Conservation (phyloP, 2,797 vertebrate genomes). For the Amphiprion clarkii region DNA sequence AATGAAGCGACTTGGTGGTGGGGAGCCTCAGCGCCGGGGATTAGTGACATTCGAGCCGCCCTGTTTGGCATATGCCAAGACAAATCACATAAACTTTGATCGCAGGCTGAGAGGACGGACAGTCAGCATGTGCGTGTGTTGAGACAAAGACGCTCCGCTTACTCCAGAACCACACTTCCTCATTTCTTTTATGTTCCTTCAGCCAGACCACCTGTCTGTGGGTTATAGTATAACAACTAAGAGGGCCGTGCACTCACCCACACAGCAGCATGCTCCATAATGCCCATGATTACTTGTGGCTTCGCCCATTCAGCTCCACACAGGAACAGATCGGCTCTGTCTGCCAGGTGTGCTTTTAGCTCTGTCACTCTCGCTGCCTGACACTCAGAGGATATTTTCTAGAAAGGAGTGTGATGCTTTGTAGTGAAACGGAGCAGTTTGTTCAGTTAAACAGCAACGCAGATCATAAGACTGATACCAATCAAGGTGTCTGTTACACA, state of each 20-base stretch:
- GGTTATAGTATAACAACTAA: slow-evolving; percentile 66
- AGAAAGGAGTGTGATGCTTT: slow-evolving; percentile 36
- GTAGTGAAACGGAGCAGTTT: slow-evolving; percentile 35
- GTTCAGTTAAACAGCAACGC: slow-evolving; percentile 20
- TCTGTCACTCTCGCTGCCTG: slow-evolving; percentile 39
- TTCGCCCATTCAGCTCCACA: slow-evolving; percentile 74
- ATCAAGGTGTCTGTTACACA: slow-evolving; percentile 11
- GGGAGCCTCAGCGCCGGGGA: slow-evolving; percentile 52
- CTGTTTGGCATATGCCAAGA: slow-evolving; percentile 68
- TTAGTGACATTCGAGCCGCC: slow-evolving; percentile 66
- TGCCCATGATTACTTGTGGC: slow-evolving; percentile 80
- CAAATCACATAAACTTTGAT: slow-evolving; percentile 71
- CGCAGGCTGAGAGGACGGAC: slow-evolving; percentile 35
- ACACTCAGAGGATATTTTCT: slow-evolving; percentile 27
- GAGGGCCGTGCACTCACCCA: slow-evolving; percentile 65
- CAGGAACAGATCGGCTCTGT: slow-evolving; percentile 45
- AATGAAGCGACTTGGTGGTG: slow-evolving; percentile 58
- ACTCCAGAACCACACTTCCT: slow-evolving; percentile 73
- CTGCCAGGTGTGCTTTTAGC: slow-evolving; percentile 72
- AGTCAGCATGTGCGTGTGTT: slow-evolving; percentile 29
- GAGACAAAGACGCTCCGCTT: slow-evolving; percentile 63
- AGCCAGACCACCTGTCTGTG: slow-evolving; percentile 83
- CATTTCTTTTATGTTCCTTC: slow-evolving; percentile 70
- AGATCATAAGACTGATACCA: slow-evolving; percentile 39
- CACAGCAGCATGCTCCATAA: slow-evolving; percentile 73